These are phyloP conservation scores for Entomobrya proxima DNA, from an alignment of 2,888 invertebrate genomes.

Conservation along the genomic window DNA sequence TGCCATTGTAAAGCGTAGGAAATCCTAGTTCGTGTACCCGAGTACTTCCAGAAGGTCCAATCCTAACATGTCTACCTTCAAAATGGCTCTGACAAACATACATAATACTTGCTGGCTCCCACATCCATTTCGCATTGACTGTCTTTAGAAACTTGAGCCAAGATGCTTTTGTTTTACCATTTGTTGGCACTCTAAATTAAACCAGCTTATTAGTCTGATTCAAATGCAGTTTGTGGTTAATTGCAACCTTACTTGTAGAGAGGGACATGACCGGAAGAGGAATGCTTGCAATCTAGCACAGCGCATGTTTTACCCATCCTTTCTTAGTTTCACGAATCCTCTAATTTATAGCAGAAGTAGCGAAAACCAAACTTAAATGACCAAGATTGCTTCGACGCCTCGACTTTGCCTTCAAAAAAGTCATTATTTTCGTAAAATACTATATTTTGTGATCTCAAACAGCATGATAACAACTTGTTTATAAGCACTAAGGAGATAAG, in stretches of 20 bases:
- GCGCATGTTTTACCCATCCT: neutral
- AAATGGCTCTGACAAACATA: neutral
- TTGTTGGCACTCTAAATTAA: neutral
- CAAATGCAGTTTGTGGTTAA: no score
- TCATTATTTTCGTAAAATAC: no score
- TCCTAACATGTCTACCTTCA: neutral
- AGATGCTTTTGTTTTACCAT: neutral
- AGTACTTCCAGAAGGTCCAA: neutral
- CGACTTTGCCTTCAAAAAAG: no score
- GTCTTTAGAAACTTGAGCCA: neutral
- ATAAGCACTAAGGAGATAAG: no score
- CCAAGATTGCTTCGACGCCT: no score
- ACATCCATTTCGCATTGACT: neutral
- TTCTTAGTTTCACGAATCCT: no score
- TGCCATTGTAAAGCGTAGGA: neutral
- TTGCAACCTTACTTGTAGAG: no score
- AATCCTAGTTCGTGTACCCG: neutral
- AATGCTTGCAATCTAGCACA: neutral
- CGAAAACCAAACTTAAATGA: no score
- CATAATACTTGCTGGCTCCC: neutral
- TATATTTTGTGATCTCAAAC: no score
- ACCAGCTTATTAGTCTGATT: neutral
- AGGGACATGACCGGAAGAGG: neutral
- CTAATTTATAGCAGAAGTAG: no score
- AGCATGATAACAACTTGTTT: no score